Evolutionary conservation across 2,888 invertebrate genomes (phyloP).

Genomic region (Calephelis perditalis): DNA sequence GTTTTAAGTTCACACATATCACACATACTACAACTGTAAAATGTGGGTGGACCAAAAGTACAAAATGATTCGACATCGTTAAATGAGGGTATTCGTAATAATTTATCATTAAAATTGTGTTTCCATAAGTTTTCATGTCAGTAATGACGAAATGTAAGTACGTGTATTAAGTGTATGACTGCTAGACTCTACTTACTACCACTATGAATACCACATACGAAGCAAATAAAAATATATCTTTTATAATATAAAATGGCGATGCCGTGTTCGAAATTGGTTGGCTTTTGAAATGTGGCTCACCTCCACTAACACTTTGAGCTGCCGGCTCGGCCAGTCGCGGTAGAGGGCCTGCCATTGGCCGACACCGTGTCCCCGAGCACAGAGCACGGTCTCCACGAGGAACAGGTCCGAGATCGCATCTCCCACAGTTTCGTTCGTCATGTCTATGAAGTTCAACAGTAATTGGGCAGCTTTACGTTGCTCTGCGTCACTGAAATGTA

Average conservation of each 20-base stretch:
- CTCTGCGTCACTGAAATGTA: conserved; percentile 50
- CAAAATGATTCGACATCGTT: too few species aligned
- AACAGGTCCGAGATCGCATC: conserved; percentile 98
- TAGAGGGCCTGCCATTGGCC: conserved; percentile 90
- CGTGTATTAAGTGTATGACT: too few species aligned
- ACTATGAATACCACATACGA: too few species aligned
- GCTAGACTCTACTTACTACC: too few species aligned
- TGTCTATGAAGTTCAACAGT: conserved; percentile 84
- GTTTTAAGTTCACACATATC: background rate
- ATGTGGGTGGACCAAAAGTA: too few species aligned
- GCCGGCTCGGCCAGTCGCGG: conserved; percentile 90
- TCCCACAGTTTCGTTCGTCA: conserved; percentile 96
- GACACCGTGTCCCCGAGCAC: conserved; percentile 87
- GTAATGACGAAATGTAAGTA: too few species aligned
- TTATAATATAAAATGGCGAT: too few species aligned
- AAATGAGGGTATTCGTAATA: too few species aligned
- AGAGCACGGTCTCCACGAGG: conserved; percentile 93
- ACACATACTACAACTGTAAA: background rate
- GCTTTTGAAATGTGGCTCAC: conserved; percentile 39
- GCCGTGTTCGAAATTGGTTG: too few species aligned
- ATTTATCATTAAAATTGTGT: too few species aligned
- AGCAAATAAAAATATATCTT: too few species aligned
- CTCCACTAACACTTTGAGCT: conserved; percentile 91
- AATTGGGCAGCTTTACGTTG: conserved; percentile 78
- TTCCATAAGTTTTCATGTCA: too few species aligned